Conservation (phyloP, 2,888 invertebrate genomes). For the Artemia sp. region DNA sequence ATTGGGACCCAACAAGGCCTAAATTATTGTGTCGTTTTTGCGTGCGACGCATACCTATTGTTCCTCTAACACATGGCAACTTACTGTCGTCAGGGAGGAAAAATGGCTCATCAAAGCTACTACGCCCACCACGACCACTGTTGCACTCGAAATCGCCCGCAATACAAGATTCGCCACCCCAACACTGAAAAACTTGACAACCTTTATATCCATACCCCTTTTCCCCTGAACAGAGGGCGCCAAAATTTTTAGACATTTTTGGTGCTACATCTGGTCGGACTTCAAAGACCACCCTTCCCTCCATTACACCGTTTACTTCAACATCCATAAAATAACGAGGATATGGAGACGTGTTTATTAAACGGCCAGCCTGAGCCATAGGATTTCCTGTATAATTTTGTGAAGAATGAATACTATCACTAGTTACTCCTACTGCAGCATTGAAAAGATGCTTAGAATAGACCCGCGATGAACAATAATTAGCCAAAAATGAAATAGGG, state of each 20-base stretch:
- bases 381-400: conserved; percentile 22
- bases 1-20: conserved; percentile 68
- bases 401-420: conserved; percentile 3
- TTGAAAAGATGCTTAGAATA: conserved; percentile 41
- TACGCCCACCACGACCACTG: conserved; percentile 59
- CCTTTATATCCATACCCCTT: conserved; percentile 59
- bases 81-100: conserved; percentile 67
- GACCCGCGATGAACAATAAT: conserved; percentile 56
- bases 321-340: conserved; percentile 59
- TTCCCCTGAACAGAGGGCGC: conserved; percentile 50
- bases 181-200: conserved; percentile 61
- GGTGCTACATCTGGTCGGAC: conserved; percentile 59
- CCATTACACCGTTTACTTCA: conserved; percentile 49
- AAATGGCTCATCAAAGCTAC: conserved; percentile 55
- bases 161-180: conserved; percentile 57
- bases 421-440: neutral
- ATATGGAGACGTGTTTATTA: conserved; percentile 30
- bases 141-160: conserved; percentile 58
- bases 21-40: conserved; percentile 60
- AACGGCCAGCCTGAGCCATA: conserved; percentile 17
- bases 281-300: conserved; percentile 56
- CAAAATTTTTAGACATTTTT: conserved; percentile 62
- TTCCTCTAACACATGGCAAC: conserved; percentile 52
- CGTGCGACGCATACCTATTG: conserved; percentile 62
- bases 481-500: conserved; percentile 52